Percentiles rank a stretch among this genome's conserved stretches.
Evolutionary conservation across 2,888 invertebrate species (phyloP).

Genomic region (Tetramorium bicarinatum): DNA sequence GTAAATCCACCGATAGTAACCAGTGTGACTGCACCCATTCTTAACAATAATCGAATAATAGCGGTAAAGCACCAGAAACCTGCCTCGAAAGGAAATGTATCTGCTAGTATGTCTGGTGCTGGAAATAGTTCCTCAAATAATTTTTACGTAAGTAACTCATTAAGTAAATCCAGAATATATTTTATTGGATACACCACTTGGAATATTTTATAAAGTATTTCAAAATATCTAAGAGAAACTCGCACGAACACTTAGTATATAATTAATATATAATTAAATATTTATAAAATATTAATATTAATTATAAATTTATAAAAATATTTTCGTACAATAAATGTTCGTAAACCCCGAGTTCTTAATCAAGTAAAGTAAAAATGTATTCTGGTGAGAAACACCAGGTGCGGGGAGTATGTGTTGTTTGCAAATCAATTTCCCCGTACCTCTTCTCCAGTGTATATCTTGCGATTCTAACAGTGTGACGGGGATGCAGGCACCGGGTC

Average conservation of each 20-base stretch:
- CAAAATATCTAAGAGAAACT: neutral
- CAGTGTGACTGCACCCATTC: neutral
- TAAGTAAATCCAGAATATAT: neutral
- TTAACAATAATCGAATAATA: neutral
- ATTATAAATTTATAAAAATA: neutral
- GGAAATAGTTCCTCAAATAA: neutral
- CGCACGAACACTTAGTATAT: neutral
- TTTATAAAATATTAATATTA: too few relatives aligned
- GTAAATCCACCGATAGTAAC: neutral
- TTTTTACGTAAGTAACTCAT: slow-evolving; percentile 23
- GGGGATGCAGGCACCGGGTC: slow-evolving; percentile 84
- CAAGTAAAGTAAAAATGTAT: slow-evolving; percentile 7
- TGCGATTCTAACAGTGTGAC: slow-evolving; percentile 86
- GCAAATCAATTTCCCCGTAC: slow-evolving; percentile 76
- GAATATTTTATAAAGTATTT: neutral
- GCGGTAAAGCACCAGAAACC: neutral
- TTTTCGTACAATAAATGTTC: neutral
- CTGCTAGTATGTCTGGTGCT: neutral
- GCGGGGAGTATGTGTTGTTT: slow-evolving; percentile 74
- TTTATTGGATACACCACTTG: neutral
- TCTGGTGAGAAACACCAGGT: slow-evolving; percentile 71
- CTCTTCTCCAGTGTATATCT: slow-evolving; percentile 82
- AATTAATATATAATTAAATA: too few relatives aligned
- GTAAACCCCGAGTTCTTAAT: neutral
- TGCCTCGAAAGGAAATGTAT: neutral